phyloP scores from a whole-genome alignment of 1,140 invertebrate genomes.

The Brachionus sp. region DNA sequence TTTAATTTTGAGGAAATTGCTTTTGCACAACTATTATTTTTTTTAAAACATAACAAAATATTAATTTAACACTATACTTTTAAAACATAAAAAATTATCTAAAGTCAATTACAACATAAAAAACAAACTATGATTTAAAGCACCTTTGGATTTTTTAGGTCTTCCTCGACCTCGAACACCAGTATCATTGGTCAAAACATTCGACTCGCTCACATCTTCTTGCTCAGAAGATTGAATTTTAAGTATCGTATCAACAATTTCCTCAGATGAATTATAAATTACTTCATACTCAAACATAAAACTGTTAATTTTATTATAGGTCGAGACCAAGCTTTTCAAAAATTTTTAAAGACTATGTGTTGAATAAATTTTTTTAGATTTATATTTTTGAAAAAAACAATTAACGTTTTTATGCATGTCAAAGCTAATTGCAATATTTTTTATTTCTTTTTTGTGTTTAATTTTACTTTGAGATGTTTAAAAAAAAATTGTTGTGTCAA shows the following conservation, averaged over 20 bases:
- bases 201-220: not conserved
- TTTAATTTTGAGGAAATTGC: not conserved
- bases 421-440: not conserved
- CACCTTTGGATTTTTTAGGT: too few species aligned
- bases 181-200: too few species aligned
- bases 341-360: not conserved
- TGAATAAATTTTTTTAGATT: not conserved
- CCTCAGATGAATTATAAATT: too few species aligned
- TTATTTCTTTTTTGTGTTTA: too few species aligned
- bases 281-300: too few species aligned
- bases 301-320: too few species aligned
- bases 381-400: not conserved
- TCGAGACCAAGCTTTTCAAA: too few species aligned
- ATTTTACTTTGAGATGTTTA: too few species aligned
- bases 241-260: too few species aligned
- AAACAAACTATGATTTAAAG: too few species aligned
- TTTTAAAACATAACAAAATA: not conserved
- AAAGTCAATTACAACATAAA: not conserved
- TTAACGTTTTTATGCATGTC: not conserved
- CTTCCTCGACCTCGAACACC: too few species aligned
- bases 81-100: not conserved
- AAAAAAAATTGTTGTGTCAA: too few species aligned
- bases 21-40: not conserved
- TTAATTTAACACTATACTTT: not conserved
- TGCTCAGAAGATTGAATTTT: not conserved